Evolutionary conservation across 1,140 invertebrate species (phyloP), one percentile per base, ranked within the genome.

Genomic region (Drosophila leontia): DNA sequence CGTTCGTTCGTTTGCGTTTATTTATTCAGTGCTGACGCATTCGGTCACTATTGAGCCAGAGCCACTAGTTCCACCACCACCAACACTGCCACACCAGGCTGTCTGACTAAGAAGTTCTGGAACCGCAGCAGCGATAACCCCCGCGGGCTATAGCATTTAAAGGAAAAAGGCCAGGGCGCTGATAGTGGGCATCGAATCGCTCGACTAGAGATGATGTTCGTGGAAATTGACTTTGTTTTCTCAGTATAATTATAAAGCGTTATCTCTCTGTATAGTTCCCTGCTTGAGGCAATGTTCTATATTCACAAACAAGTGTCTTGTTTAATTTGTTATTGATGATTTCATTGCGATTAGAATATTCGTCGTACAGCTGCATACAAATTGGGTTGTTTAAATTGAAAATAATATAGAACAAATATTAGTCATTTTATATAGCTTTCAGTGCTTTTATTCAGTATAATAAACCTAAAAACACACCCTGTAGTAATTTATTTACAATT

Each of bases 11-110:
- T 19, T 32, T n/a, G 26, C 68, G 42, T 47, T 71, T 72, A 72
- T 72, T 72, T 72, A 75, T 75, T 75, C 68, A 72, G 48, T 39
- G 69, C 71, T 75, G 71, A 75, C 71, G 71, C 71, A 75, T 75
- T 42, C 58, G 58, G 29, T 41, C 55, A 19, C 32, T 63, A 34
- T 62, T 47, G 34, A 39, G 26, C 15, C 8, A 34, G n/a, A 53
- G 19, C 39, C 23, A 42, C 32, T 26, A 51, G 17, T 58, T 32
- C 50, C 29, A 45, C n/a, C 42, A 35, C 13, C 32, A 19, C 19
- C 11, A 65, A 8, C 12, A 55, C 26, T 13, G 17, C 50, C 41
- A 39, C 29, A 63, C 34, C 61, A 55, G 56, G 63, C 74, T 42
- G 75, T 72, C 69, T 72, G 69, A 72, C 69, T 72, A 72, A 51